A percentile compares a stretch with the other conserved stretches of the same genome.
Conservation (phyloP, 1,140 invertebrate species). For the Caenorhabditis remanei region DNA sequence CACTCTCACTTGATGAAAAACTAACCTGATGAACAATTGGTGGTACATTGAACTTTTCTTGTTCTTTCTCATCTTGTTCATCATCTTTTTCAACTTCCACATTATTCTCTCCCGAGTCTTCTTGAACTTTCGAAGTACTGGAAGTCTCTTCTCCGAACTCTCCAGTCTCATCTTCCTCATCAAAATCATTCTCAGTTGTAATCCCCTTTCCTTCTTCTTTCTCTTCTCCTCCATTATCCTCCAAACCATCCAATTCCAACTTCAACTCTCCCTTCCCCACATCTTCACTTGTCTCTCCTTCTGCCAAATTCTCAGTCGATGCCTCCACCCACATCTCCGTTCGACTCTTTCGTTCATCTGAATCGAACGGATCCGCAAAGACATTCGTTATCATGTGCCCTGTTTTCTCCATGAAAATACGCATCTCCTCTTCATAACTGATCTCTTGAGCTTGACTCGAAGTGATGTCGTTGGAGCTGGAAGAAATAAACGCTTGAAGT, state of each 20-base stretch:
- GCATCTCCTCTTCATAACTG: conserved; percentile 41
- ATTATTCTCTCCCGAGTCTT: not conserved
- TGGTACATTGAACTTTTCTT: not conserved
- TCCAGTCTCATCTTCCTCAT: not conserved
- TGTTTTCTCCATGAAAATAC: not conserved
- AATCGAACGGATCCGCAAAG: conserved; percentile 34
- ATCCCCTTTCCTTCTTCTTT: not conserved
- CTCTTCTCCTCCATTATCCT: not conserved
- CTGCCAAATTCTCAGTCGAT: conserved; percentile 10
- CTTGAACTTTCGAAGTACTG: not conserved
- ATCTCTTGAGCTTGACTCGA: conserved; percentile 43
- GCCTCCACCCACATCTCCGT: conserved; percentile 45
- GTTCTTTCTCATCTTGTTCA: not conserved
- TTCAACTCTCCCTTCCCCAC: not conserved
- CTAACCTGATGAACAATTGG: conserved; percentile 25
- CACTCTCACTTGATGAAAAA: too few species aligned
- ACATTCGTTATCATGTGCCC: conserved; percentile 8
- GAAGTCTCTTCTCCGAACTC: not conserved
- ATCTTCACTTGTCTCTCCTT: not conserved
- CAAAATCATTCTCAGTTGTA: not conserved
- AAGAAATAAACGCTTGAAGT: not conserved
- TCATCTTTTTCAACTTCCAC: not conserved
- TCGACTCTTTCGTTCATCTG: conserved; percentile 39
- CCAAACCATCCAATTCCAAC: not conserved
- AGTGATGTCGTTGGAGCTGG: conserved; percentile 28